A percentile compares a stretch with the other conserved stretches of the same genome.
phyloP scores from a whole-genome alignment of 2,797 vertebrate genomes.

The Centroberyx gerrardi region DNA sequence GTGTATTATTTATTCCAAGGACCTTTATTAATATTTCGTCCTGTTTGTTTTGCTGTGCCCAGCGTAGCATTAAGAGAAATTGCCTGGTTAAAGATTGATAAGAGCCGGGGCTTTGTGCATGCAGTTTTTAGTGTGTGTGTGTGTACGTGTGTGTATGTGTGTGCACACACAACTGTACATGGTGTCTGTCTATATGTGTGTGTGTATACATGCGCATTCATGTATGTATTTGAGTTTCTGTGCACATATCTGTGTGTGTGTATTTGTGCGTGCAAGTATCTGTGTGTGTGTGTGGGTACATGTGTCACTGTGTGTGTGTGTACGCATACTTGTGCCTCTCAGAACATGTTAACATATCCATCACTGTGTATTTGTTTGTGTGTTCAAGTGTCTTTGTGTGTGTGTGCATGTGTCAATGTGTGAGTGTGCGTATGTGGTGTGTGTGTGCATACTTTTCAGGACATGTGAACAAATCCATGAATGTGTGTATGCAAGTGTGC shows the following conservation, averaged over 20 bases:
- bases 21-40: conserved; percentile 65
- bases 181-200: conserved; percentile 3
- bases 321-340: background rate
- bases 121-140: conserved; percentile 36
- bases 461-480: too few species aligned
- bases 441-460: conserved; percentile 1
- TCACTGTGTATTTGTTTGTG: background rate
- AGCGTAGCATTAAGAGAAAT: conserved; percentile 65
- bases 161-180: conserved; percentile 51
- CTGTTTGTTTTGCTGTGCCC: conserved; percentile 63
- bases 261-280: background rate
- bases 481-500: too few species aligned
- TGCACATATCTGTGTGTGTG: background rate
- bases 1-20: conserved; percentile 75
- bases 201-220: background rate
- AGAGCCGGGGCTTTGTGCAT: conserved; percentile 36
- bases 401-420: background rate
- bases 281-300: conserved; percentile 41
- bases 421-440: background rate
- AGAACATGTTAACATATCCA: conserved; percentile 17
- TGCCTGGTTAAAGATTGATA: conserved; percentile 82
- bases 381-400: background rate
- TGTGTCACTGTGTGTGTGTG: background rate
- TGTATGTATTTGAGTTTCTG: background rate
- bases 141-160: conserved; percentile 40